Base-by-base conservation (phyloP, 2,113 vertebrate species). In the Nycticebus coucang region DNA sequence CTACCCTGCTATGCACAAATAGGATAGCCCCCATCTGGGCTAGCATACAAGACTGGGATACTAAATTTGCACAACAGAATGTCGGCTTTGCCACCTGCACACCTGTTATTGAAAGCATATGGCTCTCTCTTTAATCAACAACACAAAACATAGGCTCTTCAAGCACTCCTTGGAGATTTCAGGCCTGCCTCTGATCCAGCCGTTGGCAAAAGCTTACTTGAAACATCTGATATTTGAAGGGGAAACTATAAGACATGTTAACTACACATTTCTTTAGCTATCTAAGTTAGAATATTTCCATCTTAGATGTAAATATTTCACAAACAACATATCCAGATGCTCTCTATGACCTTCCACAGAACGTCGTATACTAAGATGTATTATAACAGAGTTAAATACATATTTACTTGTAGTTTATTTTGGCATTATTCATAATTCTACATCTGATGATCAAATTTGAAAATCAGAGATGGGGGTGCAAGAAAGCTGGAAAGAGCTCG, bases 81-180 rank as follows among this genome's bases (percentile, higher is more conserved):
- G 92, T 83, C 13, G 1, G 89, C 86, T 95, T 95, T 93, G 71
- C 94, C 89, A 93, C 95, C 93, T 97, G 95, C 93, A 95, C 87
- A 96, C 97, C 97, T 97, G 97, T 96, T 96, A 93, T 93, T 87
- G 68, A 86, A 83, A 96, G 95, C 97, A 97, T 97, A 96, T 96
- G 97, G 96, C 71, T 77, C 72, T 87, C 68, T 89, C 92, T 81
- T 96, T 96, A 92, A 96, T 96, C 97, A 97, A 93, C 96, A 97
- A 87, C 92, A 84, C 91, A 93, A 89, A 96, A 96, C 94, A 96
- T 33, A 91, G 93, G 85, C 81, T 88, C 93, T 71, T 62, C 69
- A 95, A 60, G 60, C 87, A 41, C 77, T 97, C 95, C 75, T 84
- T 3, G 0, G 97, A 93, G 94, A 96, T 86, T 96, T 37, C 83